These are phyloP conservation scores for Distichodus sexfasciatus DNA, from an alignment of 2,797 vertebrate genomes.

Conservation along the genomic window DNA sequence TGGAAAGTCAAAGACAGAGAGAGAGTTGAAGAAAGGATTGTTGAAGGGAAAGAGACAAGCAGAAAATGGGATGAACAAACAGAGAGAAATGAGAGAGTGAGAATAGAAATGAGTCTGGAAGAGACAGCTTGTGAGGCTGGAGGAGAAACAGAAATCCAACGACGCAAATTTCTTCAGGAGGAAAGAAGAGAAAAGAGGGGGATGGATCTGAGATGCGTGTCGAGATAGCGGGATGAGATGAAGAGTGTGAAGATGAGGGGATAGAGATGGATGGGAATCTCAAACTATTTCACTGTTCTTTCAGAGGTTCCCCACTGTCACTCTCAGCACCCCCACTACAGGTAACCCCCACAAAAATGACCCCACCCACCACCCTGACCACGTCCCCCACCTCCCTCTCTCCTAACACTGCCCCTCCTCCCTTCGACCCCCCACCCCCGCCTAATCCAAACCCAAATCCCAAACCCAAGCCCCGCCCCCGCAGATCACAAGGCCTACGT, in stretches of 20 bases:
- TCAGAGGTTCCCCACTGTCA: slow-evolving; percentile 80
- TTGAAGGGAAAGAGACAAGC: too few relatives aligned
- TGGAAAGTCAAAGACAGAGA: neutral
- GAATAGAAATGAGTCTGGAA: neutral
- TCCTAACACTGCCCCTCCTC: slow-evolving; percentile 24
- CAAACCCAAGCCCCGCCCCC: slow-evolving; percentile 26
- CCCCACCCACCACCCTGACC: slow-evolving; percentile 53
- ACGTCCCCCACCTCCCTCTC: slow-evolving; percentile 47
- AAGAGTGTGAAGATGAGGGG: neutral
- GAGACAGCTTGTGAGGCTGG: neutral
- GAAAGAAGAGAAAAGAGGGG: neutral
- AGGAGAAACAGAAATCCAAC: slow-evolving; percentile 1
- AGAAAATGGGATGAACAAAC: too few relatives aligned
- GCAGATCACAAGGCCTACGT: slow-evolving; percentile 23
- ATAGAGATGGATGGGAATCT: slow-evolving; percentile 57
- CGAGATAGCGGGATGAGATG: neutral
- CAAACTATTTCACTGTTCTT: slow-evolving; percentile 78
- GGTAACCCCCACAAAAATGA: slow-evolving; percentile 72
- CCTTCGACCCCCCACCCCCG: slow-evolving; percentile 3
- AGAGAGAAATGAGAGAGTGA: too few relatives aligned
- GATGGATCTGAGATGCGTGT: neutral
- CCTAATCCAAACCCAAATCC: slow-evolving; percentile 22
- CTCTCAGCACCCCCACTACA: slow-evolving; percentile 78
- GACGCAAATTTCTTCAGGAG: slow-evolving; percentile 13
- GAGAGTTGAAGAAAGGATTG: too few relatives aligned